Evolutionary conservation across 2,888 invertebrate species (phyloP), one percentile per base, ranked within the genome.

Genomic region (Muschampia plurimacula): DNA sequence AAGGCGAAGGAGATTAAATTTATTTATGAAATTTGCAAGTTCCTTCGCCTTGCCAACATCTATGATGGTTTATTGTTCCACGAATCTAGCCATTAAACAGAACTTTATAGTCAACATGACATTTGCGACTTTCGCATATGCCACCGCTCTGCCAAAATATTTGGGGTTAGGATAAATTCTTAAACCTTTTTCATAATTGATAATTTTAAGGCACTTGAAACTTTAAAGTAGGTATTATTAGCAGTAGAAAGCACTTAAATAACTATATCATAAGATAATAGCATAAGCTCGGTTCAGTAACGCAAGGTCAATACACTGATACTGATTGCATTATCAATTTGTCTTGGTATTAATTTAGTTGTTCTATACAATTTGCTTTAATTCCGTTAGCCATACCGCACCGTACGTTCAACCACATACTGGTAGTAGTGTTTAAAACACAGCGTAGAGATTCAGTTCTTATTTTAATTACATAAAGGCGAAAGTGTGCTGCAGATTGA

Each of bases 251-350:
- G 12, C 13, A 10, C 13, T 59, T 59, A 2, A 32, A 32, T 59
- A 32, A n/a, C 32, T n/a, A 49, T 36, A 62, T 69, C 60, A 10
- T 60, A 22, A 22, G 22, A 22, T 22, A 22, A 22, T 22, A 22
- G 22, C 22, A 22, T 22, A 36, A n/a, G 60, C n/a, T 60, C 7
- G 13, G 13, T 63, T n/a, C 22, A 28, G 55, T 44, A 55, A 67
- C 9, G 41, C 39, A 39, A 66, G 64, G 28, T 6, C 59, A 71
- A 28, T 15, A 10, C 44, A 49, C 39, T 67, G 66, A 59, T 66
- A 39, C 49, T 66, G 66, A 65, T 66, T 66, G 41, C 59, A 71
- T 66, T 71, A 66, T 60, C 60, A 52, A 71, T 66, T 71, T 71
- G 66, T 71, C 65, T 60, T 28, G 59, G 71, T 49, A 66, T 66